Base-by-base conservation (phyloP, 1,140 invertebrate species). In the Solenopsis fugax region DNA sequence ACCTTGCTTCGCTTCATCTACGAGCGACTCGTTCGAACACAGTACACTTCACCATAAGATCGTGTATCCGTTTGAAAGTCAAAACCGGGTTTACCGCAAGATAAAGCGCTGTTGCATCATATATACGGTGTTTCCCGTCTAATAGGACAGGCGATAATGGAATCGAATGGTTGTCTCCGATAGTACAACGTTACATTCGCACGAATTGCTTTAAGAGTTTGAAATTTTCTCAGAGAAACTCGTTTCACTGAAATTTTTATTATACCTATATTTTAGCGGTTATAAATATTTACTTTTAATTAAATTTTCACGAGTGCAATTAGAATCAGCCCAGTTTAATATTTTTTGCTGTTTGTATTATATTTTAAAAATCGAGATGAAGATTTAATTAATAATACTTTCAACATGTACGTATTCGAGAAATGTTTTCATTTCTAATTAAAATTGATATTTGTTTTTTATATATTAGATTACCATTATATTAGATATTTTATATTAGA, bases 41-140 rank as follows among this genome's bases (percentile, higher is more conserved):
- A 62, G 24, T 60, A 29, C 37, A 18, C n/a, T 80, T 60, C 16
- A 21, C 21, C 29, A 45, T 60, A 58, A 71, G 58, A 88, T 86
- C 88, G 13, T 41, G 37, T 80, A 58, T 88, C 58, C 56, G 86
- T 54, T 89, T 64, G 85, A 87, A 77, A 89, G 85, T 89, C 76
- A 54, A 88, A 90, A 89, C 73, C 52, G 72, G 85, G 77, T 89
- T 87, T 86, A 73, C 65, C 64, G 48, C 65, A 24, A 87, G 85
- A 89, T 89, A 89, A 90, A 78, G 52, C 56, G 65, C 45, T 72
- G 24, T 87, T 89, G 77, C 78, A 60, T 84, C 88, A 67, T 60
- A 69, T 75, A 58, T 69, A 34, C 18, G 71, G 81, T 75, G 24
- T 87, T 34, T 75, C n/a, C n/a, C 24, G n/a, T 88, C 67, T 60